phyloP scores from a whole-genome alignment of 2,888 invertebrate genomes.

The Cybosia mesomella region DNA sequence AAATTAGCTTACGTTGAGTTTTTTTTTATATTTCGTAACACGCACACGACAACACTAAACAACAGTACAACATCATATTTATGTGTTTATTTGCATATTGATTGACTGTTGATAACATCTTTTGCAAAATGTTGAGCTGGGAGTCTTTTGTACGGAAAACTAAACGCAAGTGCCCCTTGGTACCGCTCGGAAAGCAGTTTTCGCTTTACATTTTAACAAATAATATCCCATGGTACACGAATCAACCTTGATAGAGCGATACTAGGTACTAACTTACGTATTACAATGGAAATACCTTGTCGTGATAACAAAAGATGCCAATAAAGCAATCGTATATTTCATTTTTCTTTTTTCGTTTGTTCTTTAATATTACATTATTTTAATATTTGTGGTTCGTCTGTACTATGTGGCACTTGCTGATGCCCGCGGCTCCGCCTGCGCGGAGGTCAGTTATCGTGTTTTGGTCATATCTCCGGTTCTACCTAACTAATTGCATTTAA shows the following conservation, averaged over 20 bases:
- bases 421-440: too few species aligned
- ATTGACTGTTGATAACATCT: constrained; percentile 19
- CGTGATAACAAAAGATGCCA: constrained; percentile 4
- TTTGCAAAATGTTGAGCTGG: constrained; percentile 20
- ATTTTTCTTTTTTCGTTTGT: not conserved
- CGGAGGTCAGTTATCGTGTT: too few species aligned
- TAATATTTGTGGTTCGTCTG: not conserved
- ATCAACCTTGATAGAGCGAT: constrained; percentile 25
- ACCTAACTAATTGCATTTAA: too few species aligned
- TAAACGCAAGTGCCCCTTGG: not conserved
- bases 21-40: not conserved
- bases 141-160: constrained; percentile 3
- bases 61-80: constrained; percentile 1
- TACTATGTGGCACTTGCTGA: too few species aligned
- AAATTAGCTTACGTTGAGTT: not conserved
- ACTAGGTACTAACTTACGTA: constrained; percentile 10
- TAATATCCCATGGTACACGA: constrained; percentile 24
- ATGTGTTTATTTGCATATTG: constrained; percentile 14
- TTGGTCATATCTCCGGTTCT: too few species aligned
- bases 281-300: not conserved
- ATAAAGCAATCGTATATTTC: not conserved
- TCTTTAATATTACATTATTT: not conserved
- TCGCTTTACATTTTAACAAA: constrained; percentile 21
- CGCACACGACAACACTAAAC: not conserved
- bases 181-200: constrained; percentile 11